Evolutionary conservation across 2,113 vertebrate species (phyloP).

Genomic region (Petrocephalus zakoni): DNA sequence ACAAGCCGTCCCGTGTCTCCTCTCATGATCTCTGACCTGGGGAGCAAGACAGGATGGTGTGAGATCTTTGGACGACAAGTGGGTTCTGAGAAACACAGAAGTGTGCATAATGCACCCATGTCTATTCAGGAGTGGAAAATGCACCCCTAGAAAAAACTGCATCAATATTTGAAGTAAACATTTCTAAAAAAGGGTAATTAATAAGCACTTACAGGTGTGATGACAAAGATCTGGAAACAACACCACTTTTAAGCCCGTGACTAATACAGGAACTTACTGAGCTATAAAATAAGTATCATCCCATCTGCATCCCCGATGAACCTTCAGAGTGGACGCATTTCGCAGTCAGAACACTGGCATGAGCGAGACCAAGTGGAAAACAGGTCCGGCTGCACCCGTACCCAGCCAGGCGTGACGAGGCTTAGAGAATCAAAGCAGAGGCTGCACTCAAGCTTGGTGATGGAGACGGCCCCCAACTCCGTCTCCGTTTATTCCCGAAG

Average conservation of each 20-base stretch:
- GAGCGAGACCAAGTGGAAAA: neutral
- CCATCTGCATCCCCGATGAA: neutral
- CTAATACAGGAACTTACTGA: neutral
- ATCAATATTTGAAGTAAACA: neutral
- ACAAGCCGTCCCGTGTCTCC: conserved; percentile 51
- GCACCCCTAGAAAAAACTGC: neutral
- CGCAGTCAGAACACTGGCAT: neutral
- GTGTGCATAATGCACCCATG: neutral
- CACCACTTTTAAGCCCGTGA: neutral
- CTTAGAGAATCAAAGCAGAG: neutral
- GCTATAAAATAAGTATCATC: neutral
- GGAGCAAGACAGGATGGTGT: neutral
- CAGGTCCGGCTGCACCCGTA: neutral
- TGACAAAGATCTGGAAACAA: neutral
- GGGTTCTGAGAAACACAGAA: neutral
- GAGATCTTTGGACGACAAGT: neutral
- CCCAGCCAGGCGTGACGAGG: neutral
- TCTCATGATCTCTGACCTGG: conserved; percentile 58
- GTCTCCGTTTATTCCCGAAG: neutral
- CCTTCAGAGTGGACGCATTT: neutral
- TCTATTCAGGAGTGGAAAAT: neutral
- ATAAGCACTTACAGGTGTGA: neutral
- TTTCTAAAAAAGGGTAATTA: neutral
- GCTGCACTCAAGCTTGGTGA: neutral
- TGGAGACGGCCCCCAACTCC: neutral